Evolutionary conservation across 2,888 invertebrate genomes (phyloP), one percentile per base, ranked within the genome.

Genomic region (Morinoia aosen): DNA sequence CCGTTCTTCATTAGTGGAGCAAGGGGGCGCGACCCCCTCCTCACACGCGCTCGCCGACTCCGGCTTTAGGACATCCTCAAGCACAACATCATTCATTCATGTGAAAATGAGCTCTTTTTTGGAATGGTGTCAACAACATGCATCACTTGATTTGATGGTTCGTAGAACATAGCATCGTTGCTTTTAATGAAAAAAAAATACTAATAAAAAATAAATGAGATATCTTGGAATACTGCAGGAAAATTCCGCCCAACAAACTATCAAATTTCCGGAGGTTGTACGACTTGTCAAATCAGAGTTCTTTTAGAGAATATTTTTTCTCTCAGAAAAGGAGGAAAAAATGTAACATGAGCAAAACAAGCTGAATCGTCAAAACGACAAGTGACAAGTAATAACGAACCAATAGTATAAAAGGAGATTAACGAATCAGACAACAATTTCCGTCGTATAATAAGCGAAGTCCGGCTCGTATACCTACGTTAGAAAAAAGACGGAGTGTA

Each of bases 1-100:
- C 93, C 93, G 93, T 93, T 93, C 93, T 93, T 93, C 93, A 93
- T 93, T 93, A 93, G 93, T 16, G 93, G 57, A 57, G 93, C 93
- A 93, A 93, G 93, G 93, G 57, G 93, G 93, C 57, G 93, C 33
- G 14, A 93, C 93, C 93, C 93, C 40, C 93, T 11, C 16, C 93
- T 57, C 57, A 25, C 93, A 7, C 56, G 7, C 93, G n/a, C 48
- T 39, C 90, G 5, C 90, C 90, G 12, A 16, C 90, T 48, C 90
- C 40, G 4, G 90, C 39, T 90, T 90, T 40, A 90, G 19, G 40
- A 90, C 40, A 90, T 48, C 2, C 8, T 76, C 25, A 76, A 19
- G 33, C 76, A 76, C 10, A 25, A 16, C 76, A 76, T 8, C 25
- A 2, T 25, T 25, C 7, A 3, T 3, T 76, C 25, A 25, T 33